Evolutionary conservation across 2,888 invertebrate species (phyloP).

Genomic region (Plebejus anna): DNA sequence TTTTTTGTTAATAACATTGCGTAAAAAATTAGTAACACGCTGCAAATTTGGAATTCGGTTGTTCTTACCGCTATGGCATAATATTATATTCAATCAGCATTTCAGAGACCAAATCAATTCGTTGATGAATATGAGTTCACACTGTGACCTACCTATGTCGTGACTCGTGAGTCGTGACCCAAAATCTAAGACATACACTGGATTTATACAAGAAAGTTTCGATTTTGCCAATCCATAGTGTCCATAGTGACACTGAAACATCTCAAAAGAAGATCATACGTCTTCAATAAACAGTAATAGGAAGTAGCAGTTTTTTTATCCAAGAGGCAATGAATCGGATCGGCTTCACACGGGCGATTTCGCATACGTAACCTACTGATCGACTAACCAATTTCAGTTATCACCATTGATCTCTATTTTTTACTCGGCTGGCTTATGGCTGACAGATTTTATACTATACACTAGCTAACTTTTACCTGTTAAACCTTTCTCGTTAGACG

Average conservation of each 20-base stretch:
- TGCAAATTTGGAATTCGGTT: too few species aligned
- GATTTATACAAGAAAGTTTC: background rate
- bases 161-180: too few species aligned
- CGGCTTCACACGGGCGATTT: constrained; percentile 31
- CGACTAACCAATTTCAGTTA: constrained; percentile 31
- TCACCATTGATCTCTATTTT: constrained; percentile 15
- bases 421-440: background rate
- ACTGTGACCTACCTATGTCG: background rate
- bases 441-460: constrained; percentile 26
- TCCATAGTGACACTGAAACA: background rate
- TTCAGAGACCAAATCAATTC: background rate
- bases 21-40: too few species aligned
- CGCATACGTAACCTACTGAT: constrained; percentile 32
- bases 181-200: too few species aligned
- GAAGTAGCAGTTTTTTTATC: constrained; percentile 11
- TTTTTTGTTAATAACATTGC: too few species aligned
- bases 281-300: constrained; percentile 23
- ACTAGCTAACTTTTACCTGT: constrained; percentile 28
- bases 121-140: background rate
- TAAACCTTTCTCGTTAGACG: background rate
- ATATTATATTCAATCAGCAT: background rate
- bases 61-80: too few species aligned
- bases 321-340: constrained; percentile 22
- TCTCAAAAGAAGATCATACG: constrained; percentile 4
- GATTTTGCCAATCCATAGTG: background rate